Base-by-base conservation (phyloP, 2,113 vertebrate genomes). In the Heloderma charlesbogerti region DNA sequence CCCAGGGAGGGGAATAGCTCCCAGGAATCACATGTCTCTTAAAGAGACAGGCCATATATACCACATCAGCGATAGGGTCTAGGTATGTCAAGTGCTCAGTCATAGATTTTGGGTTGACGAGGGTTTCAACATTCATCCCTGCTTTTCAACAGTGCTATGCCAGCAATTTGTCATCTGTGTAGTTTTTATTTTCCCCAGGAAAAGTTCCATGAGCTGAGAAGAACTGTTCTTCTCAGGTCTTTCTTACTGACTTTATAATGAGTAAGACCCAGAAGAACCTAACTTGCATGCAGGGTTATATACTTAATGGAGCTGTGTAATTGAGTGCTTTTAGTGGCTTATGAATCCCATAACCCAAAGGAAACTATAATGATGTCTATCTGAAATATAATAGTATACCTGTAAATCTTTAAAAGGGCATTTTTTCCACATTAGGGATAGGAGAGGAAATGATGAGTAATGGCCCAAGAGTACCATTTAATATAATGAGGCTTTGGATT, bases 401-500 rank as follows among this genome's bases (percentile, higher is more conserved):
- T 90, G 20, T 63, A 63, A 27, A 60, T 72, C 87, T 92, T 85
- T 54, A n/a, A 81, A 71, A 84, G 67, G 31, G 25, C 69, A 51
- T 77, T 90, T 77, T 92, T 89, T 77, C 54, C 60, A 81, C 12
- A 40, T 34, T 82, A 75, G 63, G 37, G 7, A 10, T 92, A 86
- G 67, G 10, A 57, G 71, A 16, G 75, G 34, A 12, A 88, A 60
- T 77, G 0, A 89, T 89, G 75, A 86, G 16, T 90, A 86, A 88
- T 87, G 66, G 8, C 27, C 13, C n/a, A 48, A 12, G 16, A 89
- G 77, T 88, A 25, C 71, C 15, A 6, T 67, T 93, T 91, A 86
- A n/a, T 86, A n/a, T 92, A 91, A 80, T 80, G 45, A 94, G 86
- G 66, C 71, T 45, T 88, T 91, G 72, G 57, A 89, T 86, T 92